These are phyloP conservation scores for Lithophane socia DNA, from an alignment of 2,888 invertebrate genomes.

Conservation along the genomic window DNA sequence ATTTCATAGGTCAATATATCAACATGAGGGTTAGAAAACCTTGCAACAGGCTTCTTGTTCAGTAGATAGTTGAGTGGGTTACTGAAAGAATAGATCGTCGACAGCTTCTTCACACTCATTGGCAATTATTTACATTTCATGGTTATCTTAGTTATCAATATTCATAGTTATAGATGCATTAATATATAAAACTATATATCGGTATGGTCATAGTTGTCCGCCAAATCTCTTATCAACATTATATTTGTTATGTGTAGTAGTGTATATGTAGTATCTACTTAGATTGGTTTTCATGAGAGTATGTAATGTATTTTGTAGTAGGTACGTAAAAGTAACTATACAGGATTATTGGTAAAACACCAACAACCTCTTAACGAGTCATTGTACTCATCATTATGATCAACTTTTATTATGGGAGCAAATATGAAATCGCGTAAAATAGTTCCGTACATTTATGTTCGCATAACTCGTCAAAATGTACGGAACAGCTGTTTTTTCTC, in stretches of 20 bases:
- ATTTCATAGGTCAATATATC: too few species aligned
- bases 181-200: too few species aligned
- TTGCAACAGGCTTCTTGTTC: conserved; percentile 1
- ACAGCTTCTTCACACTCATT: conserved; percentile 7
- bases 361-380: too few species aligned
- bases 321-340: too few species aligned
- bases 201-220: neutral
- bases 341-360: too few species aligned
- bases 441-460: too few species aligned
- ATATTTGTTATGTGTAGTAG: neutral
- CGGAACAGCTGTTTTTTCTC: too few species aligned
- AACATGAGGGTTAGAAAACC: neutral
- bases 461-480: too few species aligned
- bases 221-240: conserved; percentile 32
- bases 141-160: conserved; percentile 17
- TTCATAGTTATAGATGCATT: too few species aligned
- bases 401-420: too few species aligned
- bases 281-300: neutral
- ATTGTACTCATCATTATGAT: too few species aligned
- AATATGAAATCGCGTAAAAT: too few species aligned
- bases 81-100: neutral
- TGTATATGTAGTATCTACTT: neutral
- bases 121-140: conserved; percentile 25
- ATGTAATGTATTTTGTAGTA: neutral
- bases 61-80: neutral